Evolutionary conservation across 2,888 invertebrate genomes (phyloP).

Genomic region (Lasioglossum pauxillum): DNA sequence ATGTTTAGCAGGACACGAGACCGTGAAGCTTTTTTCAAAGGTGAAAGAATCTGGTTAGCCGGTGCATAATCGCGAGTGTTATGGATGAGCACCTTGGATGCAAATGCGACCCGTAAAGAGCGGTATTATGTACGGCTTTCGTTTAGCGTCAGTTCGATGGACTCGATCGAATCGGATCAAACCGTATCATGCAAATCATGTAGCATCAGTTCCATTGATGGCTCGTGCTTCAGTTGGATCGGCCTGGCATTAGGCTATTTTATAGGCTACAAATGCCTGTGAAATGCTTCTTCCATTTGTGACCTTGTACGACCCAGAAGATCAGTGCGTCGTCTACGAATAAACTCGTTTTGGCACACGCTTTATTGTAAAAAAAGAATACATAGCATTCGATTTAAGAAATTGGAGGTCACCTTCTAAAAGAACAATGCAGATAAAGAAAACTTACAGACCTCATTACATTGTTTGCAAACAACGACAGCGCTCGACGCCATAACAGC

Average conservation of each 20-base stretch:
- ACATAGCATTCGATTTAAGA: too few relatives aligned
- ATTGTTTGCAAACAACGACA: too few relatives aligned
- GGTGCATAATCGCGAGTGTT: not conserved
- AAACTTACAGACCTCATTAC: too few relatives aligned
- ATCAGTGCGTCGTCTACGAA: too few relatives aligned
- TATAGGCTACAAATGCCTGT: not conserved
- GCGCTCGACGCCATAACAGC: not conserved
- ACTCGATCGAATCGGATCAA: slow-evolving; percentile 58
- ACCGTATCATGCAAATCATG: slow-evolving; percentile 58
- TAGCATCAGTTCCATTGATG: slow-evolving; percentile 34
- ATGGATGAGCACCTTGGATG: slow-evolving; percentile 37
- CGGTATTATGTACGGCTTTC: slow-evolving; percentile 31
- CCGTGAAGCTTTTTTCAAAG: not conserved
- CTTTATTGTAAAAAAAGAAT: too few relatives aligned
- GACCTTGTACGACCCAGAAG: too few relatives aligned
- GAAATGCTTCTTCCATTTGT: too few relatives aligned
- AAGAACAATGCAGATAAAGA: too few relatives aligned
- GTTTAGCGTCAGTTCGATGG: slow-evolving; percentile 35
- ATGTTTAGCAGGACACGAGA: not conserved
- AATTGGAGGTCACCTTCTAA: too few relatives aligned
- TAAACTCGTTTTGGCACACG: too few relatives aligned
- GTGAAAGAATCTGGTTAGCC: not conserved
- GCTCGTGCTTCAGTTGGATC: slow-evolving; percentile 16
- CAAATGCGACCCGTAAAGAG: slow-evolving; percentile 37
- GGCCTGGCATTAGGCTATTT: not conserved